Base-by-base conservation (phyloP, 2,113 vertebrate species). In the Bujurquina vittata region DNA sequence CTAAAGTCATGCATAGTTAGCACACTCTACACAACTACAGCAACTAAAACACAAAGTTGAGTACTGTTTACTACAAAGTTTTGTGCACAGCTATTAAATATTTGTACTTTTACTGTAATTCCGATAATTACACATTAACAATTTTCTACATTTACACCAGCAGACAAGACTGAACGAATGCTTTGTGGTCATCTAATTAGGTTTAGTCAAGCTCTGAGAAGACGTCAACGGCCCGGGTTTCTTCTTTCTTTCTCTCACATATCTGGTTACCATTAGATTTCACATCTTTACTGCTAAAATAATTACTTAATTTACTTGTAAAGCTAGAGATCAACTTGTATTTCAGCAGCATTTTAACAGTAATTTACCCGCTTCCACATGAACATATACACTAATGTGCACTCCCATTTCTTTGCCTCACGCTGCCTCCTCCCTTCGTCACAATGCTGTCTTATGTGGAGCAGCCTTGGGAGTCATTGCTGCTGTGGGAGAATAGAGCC, bases 361-460 rank as follows among this genome's bases (percentile, higher is more conserved):
- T 65, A 40, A 81, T 84, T 62, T 40, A 77, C 43, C 58, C n/a
- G 55, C 59, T 22, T 61, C 3, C 11, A 20, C 54, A 79, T 26
- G 26, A 1, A 60, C 54, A 79, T 3, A 69, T 74, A 60, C 31
- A 73, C 22, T 54, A 61, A 55, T 58, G 20, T 49, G 57, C 62
- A 77, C 80, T 87, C 87, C 77, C 75, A 76, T 43, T 55, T 82
- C 60, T 80, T 75, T 80, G 80, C 77, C 87, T 88, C 82, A 77
- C 46, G 87, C 89, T 91, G 75, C 85, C 69, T 80, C 87, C 57
- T 85, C 60, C 20, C 33, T 77, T 78, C 78, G 60, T 90, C 89
- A 95, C 92, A 94, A 91, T 94, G 91, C 90, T 90, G 80, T 93
- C 88, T 83, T 87, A 75, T 93, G 90, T 90, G 83, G 80, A 29